Base-by-base conservation (phyloP, 35 echinoderm and acorn worm genomes). In the Patiria miniata region DNA sequence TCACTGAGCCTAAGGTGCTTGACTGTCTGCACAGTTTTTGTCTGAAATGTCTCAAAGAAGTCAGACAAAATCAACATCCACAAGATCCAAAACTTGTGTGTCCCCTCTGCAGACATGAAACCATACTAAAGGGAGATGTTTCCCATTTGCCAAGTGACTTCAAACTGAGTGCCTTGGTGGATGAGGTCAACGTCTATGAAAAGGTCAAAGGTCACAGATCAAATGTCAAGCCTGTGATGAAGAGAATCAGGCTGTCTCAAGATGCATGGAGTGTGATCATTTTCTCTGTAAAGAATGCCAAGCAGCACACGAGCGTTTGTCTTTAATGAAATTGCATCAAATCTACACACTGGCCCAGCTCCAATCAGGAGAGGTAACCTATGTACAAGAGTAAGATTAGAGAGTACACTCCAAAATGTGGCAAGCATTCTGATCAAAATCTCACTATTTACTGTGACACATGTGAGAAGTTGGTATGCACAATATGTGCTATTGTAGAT, bases 251-350 rank as follows among this genome's bases (percentile, higher is more conserved):
- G 65, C 65, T 28, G 21, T 73, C 14, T 73, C 65, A 26, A 73
- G 65, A 73, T 73, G 65, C 34, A 73, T 73, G 23, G 65, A 73
- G 19, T 73, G 65, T 73, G 65, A 73, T 12, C 30, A 73, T 36
- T 73, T 73, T 73, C 26, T 73, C 34, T 73, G 65, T 10, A 7
- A 73, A 73, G 65, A 73, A 36, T 73, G 65, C 29, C 65, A 73
- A 73, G 10, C 14, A 73, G 0, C 65, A 30, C 65, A 73, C 29
- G 10, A 73, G 8, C 0, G 16, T 28, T 0, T 73, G 30, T 1
- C 7, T 36, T 10, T 30, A 0, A 32, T 73, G 65, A 36, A 73
- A 73, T 73, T 23, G 14, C 65, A 73, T 30, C 19, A 22, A 73
- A 73, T 73, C 30, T 73, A 73, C 29, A 73, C 65, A 36, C 29